A percentile compares a stretch with the other conserved stretches of the same genome.
These are phyloP conservation scores for Blastomussa wellsi DNA, from an alignment of 92 coral and sea anemone species.

Conservation along the genomic window DNA sequence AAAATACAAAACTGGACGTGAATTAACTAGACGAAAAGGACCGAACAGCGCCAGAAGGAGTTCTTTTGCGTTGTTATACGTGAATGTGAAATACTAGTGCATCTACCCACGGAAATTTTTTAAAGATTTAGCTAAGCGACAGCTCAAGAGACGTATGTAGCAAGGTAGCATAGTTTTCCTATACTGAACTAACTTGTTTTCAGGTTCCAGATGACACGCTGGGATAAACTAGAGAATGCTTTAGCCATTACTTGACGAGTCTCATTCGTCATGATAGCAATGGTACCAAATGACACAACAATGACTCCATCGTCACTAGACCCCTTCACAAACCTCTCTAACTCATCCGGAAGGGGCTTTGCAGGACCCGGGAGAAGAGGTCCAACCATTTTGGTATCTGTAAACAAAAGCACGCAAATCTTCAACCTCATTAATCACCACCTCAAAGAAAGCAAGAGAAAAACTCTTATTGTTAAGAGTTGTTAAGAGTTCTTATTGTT, in stretches of 20 bases:
- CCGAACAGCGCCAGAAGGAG: too few relatives aligned
- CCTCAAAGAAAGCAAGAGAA: background rate
- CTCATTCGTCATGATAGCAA: slow-evolving; percentile 12
- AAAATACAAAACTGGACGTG: too few relatives aligned
- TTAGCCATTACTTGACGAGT: slow-evolving; percentile 10
- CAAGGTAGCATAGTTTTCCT: background rate
- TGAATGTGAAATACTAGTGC: too few relatives aligned
- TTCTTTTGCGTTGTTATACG: too few relatives aligned
- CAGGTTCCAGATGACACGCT: slow-evolving; percentile 40
- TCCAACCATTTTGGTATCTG: slow-evolving; percentile 47
- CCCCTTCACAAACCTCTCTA: slow-evolving; percentile 46
- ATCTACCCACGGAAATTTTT: too few relatives aligned
- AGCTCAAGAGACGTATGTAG: too few relatives aligned
- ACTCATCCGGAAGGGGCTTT: slow-evolving; percentile 42
- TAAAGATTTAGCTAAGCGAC: too few relatives aligned
- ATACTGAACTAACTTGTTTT: slow-evolving; percentile 4
- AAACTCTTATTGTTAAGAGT: background rate
- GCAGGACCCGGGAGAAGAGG: slow-evolving; percentile 40
- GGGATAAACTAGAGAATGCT: slow-evolving; percentile 36
- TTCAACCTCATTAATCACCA: too few relatives aligned
- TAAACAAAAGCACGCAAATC: background rate
- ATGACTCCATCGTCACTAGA: slow-evolving; percentile 57
- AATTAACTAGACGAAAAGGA: too few relatives aligned
- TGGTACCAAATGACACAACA: slow-evolving; percentile 59
- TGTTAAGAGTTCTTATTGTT: too few relatives aligned